Evolutionary conservation across 2,113 vertebrate genomes (phyloP).

Genomic region (Paraplagusia blochii): DNA sequence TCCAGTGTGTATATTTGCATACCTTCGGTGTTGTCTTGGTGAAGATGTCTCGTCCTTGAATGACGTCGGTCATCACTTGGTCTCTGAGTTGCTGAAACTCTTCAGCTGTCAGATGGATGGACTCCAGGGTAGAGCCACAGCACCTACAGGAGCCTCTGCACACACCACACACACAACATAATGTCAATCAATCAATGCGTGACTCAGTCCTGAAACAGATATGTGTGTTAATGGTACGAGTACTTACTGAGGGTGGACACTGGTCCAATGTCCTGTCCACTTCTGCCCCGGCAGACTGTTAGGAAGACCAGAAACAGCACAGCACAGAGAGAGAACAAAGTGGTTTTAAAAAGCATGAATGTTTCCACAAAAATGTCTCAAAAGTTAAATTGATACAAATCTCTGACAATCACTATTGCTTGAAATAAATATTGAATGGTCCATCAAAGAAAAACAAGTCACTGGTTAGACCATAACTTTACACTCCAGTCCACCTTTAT

Average conservation of each 20-base stretch:
- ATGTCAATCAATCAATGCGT: not conserved
- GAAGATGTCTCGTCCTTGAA: constrained; percentile 86
- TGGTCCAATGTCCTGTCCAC: constrained; percentile 83
- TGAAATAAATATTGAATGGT: no score
- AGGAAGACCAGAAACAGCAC: constrained; percentile 7
- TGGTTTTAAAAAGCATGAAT: no score
- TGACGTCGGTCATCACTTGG: constrained; percentile 82
- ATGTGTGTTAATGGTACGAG: not conserved
- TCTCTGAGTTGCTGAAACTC: constrained; percentile 85
- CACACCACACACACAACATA: not conserved
- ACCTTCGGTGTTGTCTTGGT: constrained; percentile 90
- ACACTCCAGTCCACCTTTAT: no score
- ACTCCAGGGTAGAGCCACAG: constrained; percentile 82
- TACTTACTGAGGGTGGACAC: constrained; percentile 77
- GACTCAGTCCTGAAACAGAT: not conserved
- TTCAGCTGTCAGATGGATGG: constrained; percentile 82
- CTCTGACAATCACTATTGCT: no score
- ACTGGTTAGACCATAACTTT: no score
- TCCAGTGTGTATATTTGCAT: not conserved
- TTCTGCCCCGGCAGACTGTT: constrained; percentile 79
- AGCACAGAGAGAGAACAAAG: constrained; percentile 4
- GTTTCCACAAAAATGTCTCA: not conserved
- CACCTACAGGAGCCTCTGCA: constrained; percentile 81
- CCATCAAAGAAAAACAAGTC: no score
- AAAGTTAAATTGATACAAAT: no score